Evolutionary conservation across 2,888 invertebrate genomes (phyloP).

Genomic region (Diarsia brunnea): DNA sequence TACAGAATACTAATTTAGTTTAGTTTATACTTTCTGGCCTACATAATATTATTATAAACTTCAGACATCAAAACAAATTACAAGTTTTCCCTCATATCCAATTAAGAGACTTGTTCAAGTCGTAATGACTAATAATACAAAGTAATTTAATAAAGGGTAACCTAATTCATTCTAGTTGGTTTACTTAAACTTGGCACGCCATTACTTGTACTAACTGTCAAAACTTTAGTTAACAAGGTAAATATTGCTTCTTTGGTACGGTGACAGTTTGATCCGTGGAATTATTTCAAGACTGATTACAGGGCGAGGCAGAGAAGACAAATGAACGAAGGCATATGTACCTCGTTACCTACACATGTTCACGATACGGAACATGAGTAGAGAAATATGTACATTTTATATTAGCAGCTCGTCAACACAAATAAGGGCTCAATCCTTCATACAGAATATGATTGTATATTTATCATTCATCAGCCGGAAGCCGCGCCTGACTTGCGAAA

Average conservation of each 20-base stretch:
- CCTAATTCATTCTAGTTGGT: constrained; percentile 71
- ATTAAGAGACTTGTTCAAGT: constrained; percentile 35
- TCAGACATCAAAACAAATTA: constrained; percentile 35
- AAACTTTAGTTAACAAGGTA: constrained; percentile 81
- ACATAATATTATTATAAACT: constrained; percentile 6
- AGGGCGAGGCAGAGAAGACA: constrained; percentile 6
- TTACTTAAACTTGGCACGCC: constrained; percentile 72
- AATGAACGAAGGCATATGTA: constrained; percentile 9
- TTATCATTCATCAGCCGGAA: constrained; percentile 65
- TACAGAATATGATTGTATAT: constrained; percentile 63
- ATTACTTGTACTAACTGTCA: constrained; percentile 74
- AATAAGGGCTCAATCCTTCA: constrained; percentile 65
- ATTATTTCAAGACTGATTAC: constrained; percentile 39
- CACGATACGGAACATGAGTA: constrained; percentile 40
- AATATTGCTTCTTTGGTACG: constrained; percentile 78
- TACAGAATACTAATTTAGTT: constrained; percentile 4
- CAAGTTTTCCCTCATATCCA: constrained; percentile 47
- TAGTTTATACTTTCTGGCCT: constrained; percentile 9
- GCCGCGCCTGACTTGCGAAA: constrained; percentile 57
- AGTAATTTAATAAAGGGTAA: constrained; percentile 68
- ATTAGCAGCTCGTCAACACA: constrained; percentile 63
- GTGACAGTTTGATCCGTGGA: constrained; percentile 62
- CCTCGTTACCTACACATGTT: constrained; percentile 20
- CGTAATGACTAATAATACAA: constrained; percentile 43
- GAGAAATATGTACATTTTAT: constrained; percentile 63